Conservation (phyloP, 2,797 vertebrate species). For the Ctenosaura bakeri region DNA sequence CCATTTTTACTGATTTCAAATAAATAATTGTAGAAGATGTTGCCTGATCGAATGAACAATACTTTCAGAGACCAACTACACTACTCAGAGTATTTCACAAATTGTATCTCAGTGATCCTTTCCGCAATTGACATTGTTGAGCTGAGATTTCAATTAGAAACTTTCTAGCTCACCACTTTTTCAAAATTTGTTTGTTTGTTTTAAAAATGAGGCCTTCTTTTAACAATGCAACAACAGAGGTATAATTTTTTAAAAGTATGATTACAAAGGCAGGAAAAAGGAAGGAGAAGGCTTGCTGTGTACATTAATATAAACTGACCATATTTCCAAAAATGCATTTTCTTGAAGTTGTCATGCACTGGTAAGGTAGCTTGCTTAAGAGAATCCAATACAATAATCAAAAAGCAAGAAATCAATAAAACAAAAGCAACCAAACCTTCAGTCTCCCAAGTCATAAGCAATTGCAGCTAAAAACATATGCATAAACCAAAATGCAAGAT, state of each 20-base stretch:
- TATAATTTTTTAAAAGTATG: too few species aligned
- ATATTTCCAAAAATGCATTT: too few species aligned
- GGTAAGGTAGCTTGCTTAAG: neutral
- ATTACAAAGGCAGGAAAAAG: too few species aligned
- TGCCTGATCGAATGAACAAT: neutral
- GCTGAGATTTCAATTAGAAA: neutral
- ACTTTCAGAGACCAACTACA: neutral
- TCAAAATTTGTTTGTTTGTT: neutral
- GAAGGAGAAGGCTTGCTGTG: too few species aligned
- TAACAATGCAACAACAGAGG: too few species aligned
- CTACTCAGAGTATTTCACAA: neutral
- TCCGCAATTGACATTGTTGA: neutral
- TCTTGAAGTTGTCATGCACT: too few species aligned
- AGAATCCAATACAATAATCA: neutral
- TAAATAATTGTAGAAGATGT: slow-evolving; percentile 6
- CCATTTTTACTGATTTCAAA: slow-evolving; percentile 9
- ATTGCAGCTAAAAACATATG: neutral
- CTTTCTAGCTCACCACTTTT: neutral
- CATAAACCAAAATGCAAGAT: neutral
- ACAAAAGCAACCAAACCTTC: neutral
- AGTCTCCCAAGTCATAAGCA: neutral
- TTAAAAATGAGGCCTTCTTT: neutral
- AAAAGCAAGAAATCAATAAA: neutral
- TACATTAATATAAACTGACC: too few species aligned
- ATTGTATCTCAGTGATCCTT: neutral